Conservation (phyloP, 2,797 vertebrate genomes). For the Phoeniculus purpureus region DNA sequence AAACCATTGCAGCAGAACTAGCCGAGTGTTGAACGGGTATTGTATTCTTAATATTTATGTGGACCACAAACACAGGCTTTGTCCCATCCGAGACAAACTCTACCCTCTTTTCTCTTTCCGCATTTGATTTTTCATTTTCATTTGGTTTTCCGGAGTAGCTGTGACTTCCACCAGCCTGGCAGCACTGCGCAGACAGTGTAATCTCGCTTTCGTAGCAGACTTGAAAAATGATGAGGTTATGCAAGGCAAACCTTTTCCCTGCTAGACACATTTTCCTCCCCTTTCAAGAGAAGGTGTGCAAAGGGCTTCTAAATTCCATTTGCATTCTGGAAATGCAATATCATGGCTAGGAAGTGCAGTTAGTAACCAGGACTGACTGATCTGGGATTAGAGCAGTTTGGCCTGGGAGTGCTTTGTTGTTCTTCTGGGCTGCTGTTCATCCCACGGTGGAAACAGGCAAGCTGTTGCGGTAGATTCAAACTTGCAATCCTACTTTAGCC, state of each 20-base stretch:
- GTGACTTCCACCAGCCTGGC: not conserved
- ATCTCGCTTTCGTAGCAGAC: not conserved
- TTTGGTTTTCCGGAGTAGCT: not conserved
- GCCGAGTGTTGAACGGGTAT: not conserved
- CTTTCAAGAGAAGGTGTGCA: not conserved
- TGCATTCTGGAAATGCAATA: not conserved
- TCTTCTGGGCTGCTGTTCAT: conserved; percentile 22
- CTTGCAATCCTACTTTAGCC: not conserved
- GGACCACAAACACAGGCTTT: not conserved
- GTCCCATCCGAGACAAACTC: not conserved
- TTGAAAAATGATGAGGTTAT: not conserved
- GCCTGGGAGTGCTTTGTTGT: not conserved
- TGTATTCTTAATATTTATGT: not conserved
- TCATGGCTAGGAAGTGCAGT: not conserved
- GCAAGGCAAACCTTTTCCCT: not conserved
- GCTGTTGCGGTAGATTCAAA: conserved; percentile 35
- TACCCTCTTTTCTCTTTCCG: not conserved
- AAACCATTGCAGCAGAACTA: not conserved
- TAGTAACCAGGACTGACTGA: conserved; percentile 10
- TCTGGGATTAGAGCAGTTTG: conserved; percentile 2
- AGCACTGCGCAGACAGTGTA: not conserved
- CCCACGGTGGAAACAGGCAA: not conserved
- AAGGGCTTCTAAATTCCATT: conserved; percentile 19
- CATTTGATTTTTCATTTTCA: not conserved
- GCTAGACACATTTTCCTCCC: not conserved